A percentile compares a stretch with the other conserved stretches of the same genome.
These are phyloP conservation scores for Luscinia megarhynchos DNA, from an alignment of 2,797 vertebrate species.

Conservation along the genomic window DNA sequence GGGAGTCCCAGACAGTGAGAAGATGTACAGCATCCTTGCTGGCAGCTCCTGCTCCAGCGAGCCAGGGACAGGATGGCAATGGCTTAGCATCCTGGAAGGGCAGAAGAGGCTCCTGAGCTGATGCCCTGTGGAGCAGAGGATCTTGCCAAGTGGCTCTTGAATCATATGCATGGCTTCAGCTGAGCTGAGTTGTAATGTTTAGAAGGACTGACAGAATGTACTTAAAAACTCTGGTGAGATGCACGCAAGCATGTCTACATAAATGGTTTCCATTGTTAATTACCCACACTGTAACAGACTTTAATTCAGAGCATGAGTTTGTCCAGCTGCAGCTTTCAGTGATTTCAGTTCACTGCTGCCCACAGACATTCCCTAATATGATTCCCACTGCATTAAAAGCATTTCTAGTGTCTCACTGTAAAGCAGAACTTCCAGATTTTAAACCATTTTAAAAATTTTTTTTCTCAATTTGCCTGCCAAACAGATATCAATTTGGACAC, in stretches of 20 bases:
- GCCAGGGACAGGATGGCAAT: not conserved
- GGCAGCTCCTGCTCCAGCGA: not conserved
- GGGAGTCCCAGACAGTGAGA: not conserved
- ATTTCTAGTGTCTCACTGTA: not conserved
- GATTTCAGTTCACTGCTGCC: not conserved
- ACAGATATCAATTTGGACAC: not conserved
- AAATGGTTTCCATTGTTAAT: not conserved
- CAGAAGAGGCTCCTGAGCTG: not conserved
- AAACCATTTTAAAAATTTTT: not conserved
- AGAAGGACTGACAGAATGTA: not conserved
- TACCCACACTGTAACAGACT: not conserved
- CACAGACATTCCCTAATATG: not conserved
- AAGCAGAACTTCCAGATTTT: not conserved
- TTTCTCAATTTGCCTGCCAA: not conserved
- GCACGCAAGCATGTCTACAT: not conserved
- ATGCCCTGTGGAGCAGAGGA: not conserved
- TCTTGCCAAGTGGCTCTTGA: not conserved
- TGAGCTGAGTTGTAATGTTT: not conserved
- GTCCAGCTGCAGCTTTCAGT: not conserved
- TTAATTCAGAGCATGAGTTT: not conserved
- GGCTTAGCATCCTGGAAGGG: rapidly evolving
- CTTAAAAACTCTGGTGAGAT: not conserved
- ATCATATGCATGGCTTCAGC: not conserved
- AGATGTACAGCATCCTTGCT: not conserved
- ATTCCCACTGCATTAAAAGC: not conserved